Base-by-base conservation (phyloP, 37 sponge, comb jelly and placozoan species). In the Diacarnus erythraeanus region DNA sequence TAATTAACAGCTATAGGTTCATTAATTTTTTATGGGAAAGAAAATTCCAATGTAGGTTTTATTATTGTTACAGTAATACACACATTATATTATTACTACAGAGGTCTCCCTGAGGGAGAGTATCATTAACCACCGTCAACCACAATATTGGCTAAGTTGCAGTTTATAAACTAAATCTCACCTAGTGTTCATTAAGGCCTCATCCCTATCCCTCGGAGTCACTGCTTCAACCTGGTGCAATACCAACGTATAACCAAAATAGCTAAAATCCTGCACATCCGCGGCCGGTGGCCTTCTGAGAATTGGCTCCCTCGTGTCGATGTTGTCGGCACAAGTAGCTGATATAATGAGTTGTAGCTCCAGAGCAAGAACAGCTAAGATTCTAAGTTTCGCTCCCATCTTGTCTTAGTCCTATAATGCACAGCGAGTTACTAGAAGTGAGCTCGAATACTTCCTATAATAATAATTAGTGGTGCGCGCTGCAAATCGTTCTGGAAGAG, bases 221-320 rank as follows among this genome's bases (percentile, higher is more conserved):
- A n/a, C 31, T 35, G 6, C 58, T n/a, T 40, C 27, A 5, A 41
- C 1, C 44, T 65, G 66, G 42, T 88, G 89, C 36, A 83, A 76
- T 57, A 88, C 79, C 29, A 64, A 22, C 15, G 39, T 33, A 38
- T 79, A 88, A 5, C 89, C 84, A 63, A 88, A 88, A 39, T 60
- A 37, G 26, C 22, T 71, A 22, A 34, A 34, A 1, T 42, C 9
- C 15, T 42, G 42, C 2, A n/a, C 51, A 36, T 57, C 36, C 37
- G 27, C 30, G 64, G 18, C 8, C 25, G 41, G 41, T 15, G 43
- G 3, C 3, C 37, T 21, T 20, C 87, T 69, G 1, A 87, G 3
- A n/a, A 87, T 64, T 1, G 87, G 87, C n/a, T 80, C 66, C 23
- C 66, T 35, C 18, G 77, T 80, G 64, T 87, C 87, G 2, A 87